Evolutionary conservation across 2,888 invertebrate species (phyloP).

Genomic region (Venustoraphidia nigricollis): DNA sequence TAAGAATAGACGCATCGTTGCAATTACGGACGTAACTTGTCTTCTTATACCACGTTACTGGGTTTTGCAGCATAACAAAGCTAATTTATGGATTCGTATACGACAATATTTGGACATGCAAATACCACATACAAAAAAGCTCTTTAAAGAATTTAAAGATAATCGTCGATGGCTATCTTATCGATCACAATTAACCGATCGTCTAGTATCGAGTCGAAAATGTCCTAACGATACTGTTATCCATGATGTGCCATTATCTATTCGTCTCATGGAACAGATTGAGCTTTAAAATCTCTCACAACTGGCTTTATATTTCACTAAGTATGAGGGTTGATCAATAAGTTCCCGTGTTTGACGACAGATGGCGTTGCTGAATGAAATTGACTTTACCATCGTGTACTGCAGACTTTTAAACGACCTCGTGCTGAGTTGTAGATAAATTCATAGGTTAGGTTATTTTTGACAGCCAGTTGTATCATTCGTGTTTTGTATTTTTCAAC

Average conservation of each 20-base stretch:
- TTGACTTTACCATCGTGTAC: no score
- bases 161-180: slow-evolving; percentile 40
- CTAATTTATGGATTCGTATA: slow-evolving; percentile 26
- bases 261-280: slow-evolving; percentile 39
- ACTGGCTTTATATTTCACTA: no score
- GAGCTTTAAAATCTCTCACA: slow-evolving; percentile 14
- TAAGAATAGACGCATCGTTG: slow-evolving; percentile 22
- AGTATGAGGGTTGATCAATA: no score
- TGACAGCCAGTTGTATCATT: no score
- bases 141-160: slow-evolving; percentile 18
- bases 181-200: slow-evolving; percentile 32
- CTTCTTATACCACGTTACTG: slow-evolving; percentile 25
- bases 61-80: slow-evolving; percentile 23
- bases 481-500: no score
- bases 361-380: no score
- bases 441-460: no score
- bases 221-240: slow-evolving; percentile 38
- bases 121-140: slow-evolving; percentile 19
- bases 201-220: slow-evolving; percentile 32
- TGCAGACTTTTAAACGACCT: no score
- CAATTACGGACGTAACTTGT: slow-evolving; percentile 20
- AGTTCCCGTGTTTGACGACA: no score
- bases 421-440: no score
- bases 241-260: slow-evolving; percentile 48
- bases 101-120: slow-evolving; percentile 21